Percentiles rank a stretch among this genome's conserved stretches.
Conservation (phyloP, 2,888 invertebrate genomes). For the Octonoba sinensis region DNA sequence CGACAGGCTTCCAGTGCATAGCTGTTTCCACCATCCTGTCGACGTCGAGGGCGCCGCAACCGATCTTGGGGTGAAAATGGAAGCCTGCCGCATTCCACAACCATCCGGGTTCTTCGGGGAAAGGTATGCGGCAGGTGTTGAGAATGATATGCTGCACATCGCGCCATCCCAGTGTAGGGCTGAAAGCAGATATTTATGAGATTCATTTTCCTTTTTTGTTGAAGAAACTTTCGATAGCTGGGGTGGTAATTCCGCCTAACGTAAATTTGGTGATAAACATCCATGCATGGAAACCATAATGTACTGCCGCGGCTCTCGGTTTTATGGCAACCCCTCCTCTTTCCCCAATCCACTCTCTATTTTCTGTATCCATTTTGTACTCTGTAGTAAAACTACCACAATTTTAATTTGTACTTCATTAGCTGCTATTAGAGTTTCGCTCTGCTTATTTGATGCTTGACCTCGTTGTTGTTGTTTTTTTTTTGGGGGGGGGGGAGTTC, state of each 20-base stretch:
- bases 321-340: too few species aligned
- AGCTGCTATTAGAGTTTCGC: too few species aligned
- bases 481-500: too few species aligned
- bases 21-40: slow-evolving; percentile 80
- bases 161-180: slow-evolving; percentile 86
- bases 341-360: background rate
- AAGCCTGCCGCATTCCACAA: slow-evolving; percentile 83
- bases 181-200: slow-evolving; percentile 71
- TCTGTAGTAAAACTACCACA: too few species aligned
- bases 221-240: background rate
- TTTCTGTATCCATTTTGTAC: too few species aligned
- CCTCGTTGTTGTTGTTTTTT: too few species aligned
- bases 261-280: too few species aligned
- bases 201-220: background rate
- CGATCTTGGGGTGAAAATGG: slow-evolving; percentile 83
- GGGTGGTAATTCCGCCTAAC: too few species aligned
- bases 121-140: slow-evolving; percentile 77
- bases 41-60: slow-evolving; percentile 91
- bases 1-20: slow-evolving; percentile 77
- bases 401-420: too few species aligned
- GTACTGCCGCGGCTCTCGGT: too few species aligned
- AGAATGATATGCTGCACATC: slow-evolving; percentile 91
- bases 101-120: slow-evolving; percentile 77
- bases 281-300: too few species aligned
- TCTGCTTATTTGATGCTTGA: too few species aligned